A percentile compares a stretch with the other conserved stretches of the same genome.
Conservation (phyloP, 1,140 invertebrate species). For the Aphelinus atriplicis region DNA sequence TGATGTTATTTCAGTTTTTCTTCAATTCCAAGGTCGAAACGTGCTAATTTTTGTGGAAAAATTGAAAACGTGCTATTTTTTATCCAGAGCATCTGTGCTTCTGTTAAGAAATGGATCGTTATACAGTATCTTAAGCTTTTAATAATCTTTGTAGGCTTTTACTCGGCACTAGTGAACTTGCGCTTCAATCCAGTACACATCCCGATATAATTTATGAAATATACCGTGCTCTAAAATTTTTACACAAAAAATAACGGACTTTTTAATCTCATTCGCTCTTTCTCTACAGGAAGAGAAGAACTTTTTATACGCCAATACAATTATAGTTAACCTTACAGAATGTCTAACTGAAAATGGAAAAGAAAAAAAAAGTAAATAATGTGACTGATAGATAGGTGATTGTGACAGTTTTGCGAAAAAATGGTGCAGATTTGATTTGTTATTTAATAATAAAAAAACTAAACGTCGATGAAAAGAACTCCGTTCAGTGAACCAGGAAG, state of each 20-base stretch:
- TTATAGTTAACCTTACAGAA: constrained; percentile 31
- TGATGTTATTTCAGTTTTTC: too few relatives aligned
- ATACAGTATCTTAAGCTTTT: too few relatives aligned
- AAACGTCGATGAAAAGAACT: neutral
- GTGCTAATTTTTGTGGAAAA: too few relatives aligned
- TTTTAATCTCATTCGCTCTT: constrained; percentile 35
- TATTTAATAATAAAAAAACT: constrained; percentile 28
- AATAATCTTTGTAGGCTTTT: neutral
- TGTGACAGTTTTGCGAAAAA: constrained; percentile 49
- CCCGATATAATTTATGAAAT: constrained; percentile 41
- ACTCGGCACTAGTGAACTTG: constrained; percentile 23
- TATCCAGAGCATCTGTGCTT: too few relatives aligned
- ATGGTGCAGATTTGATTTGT: constrained; percentile 36
- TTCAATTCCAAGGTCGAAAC: too few relatives aligned
- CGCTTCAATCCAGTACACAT: constrained; percentile 57
- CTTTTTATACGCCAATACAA: constrained; percentile 39
- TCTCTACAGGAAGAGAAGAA: constrained; percentile 25
- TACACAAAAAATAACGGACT: constrained; percentile 29
- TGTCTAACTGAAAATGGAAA: constrained; percentile 22
- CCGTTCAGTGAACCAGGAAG: neutral
- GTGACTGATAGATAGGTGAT: constrained; percentile 48
- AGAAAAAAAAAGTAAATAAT: constrained; percentile 40
- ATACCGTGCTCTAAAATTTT: constrained; percentile 30
- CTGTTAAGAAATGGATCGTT: too few relatives aligned
- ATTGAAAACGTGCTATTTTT: too few relatives aligned